These are phyloP conservation scores for Gonioctena quinquepunctata DNA, from an alignment of 1,140 invertebrate genomes.

Conservation along the genomic window DNA sequence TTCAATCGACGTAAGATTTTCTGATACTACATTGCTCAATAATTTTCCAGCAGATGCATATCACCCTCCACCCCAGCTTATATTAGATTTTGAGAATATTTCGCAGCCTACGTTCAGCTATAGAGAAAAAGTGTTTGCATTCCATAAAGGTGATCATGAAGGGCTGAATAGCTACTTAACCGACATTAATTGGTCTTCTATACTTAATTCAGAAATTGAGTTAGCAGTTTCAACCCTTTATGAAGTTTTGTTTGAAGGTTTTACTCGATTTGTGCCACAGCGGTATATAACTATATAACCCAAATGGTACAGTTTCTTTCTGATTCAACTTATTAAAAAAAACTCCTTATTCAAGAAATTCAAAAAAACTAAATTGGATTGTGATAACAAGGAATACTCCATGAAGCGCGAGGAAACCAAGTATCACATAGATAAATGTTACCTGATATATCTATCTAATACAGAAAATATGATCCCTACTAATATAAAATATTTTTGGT, in stretches of 20 bases:
- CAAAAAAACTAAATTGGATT: neutral
- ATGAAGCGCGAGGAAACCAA: neutral
- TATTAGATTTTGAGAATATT: too few species aligned
- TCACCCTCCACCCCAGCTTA: too few species aligned
- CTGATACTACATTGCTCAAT: too few species aligned
- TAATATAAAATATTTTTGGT: neutral
- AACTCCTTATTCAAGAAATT: neutral
- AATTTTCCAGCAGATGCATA: too few species aligned
- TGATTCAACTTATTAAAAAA: neutral
- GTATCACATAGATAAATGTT: conserved; percentile 3
- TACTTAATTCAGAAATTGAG: too few species aligned
- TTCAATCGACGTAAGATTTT: too few species aligned
- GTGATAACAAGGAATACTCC: neutral
- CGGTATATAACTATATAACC: neutral
- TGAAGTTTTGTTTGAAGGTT: too few species aligned
- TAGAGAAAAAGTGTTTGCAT: neutral
- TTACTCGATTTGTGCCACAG: neutral
- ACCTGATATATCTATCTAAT: neutral
- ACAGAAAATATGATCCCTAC: conserved; percentile 2
- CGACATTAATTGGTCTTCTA: neutral
- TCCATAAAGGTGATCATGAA: neutral
- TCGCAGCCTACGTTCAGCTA: neutral
- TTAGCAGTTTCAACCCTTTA: too few species aligned
- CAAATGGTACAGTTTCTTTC: neutral
- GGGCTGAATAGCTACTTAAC: conserved; percentile 1